Evolutionary conservation across 2,113 vertebrate species (phyloP).

Genomic region (Carassius gibelio): DNA sequence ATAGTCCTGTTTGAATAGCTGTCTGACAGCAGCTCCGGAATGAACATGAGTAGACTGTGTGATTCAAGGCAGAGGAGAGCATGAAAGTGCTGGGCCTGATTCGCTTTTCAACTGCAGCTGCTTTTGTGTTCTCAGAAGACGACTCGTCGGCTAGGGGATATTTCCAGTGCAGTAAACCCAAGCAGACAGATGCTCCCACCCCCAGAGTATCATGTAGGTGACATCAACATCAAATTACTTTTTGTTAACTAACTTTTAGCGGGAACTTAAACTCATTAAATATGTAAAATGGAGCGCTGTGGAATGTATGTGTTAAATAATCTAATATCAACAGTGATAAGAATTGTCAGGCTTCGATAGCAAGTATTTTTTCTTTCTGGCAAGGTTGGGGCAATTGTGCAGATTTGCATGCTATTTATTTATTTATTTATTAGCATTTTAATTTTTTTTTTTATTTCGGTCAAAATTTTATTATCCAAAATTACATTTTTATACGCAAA

Average conservation of each 20-base stretch:
- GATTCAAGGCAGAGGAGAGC: constrained; percentile 5
- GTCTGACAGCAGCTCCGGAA: background rate
- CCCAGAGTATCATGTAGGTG: constrained; percentile 79
- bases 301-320: background rate
- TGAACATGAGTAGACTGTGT: constrained; percentile 16
- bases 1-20: background rate
- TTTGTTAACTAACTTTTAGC: constrained; percentile 15
- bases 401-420: background rate
- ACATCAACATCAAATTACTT: background rate
- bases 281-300: background rate
- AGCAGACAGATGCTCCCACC: constrained; percentile 64
- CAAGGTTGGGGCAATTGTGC: background rate
- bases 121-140: constrained; percentile 63
- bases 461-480: no score
- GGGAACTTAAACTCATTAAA: constrained; percentile 10
- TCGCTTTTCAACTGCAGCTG: constrained; percentile 28
- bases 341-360: background rate
- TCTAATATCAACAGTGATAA: background rate
- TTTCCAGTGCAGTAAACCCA: constrained; percentile 78
- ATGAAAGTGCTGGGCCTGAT: constrained; percentile 39
- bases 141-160: constrained; percentile 77
- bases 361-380: background rate
- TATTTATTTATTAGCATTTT: background rate
- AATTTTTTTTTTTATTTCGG: no score
- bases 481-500: background rate